Evolutionary conservation across 1,140 invertebrate genomes (phyloP).

Genomic region (Fragariocoptes setiger): DNA sequence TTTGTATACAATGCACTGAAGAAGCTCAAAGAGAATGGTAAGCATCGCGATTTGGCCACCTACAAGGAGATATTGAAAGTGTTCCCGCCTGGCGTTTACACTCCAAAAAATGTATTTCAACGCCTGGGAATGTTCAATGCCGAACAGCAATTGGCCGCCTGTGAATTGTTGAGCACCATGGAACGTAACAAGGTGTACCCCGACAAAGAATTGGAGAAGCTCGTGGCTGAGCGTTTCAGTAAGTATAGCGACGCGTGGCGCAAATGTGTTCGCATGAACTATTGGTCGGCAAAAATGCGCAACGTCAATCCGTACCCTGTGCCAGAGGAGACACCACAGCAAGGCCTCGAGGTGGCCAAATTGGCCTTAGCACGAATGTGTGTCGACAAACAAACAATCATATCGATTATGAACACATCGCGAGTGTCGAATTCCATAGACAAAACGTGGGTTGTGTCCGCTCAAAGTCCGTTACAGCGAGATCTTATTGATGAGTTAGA

Average conservation of each 20-base stretch:
- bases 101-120: conserved; percentile 45
- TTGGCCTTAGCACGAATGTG: conserved; percentile 55
- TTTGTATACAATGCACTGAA: conserved; percentile 65
- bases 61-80: conserved; percentile 69
- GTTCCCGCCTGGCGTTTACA: conserved; percentile 62
- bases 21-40: conserved; percentile 59
- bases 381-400: conserved; percentile 38
- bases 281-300: conserved; percentile 93
- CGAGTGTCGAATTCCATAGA: conserved; percentile 40
- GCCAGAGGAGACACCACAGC: conserved; percentile 34
- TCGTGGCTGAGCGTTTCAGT: conserved; percentile 55
- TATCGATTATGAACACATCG: conserved; percentile 18
- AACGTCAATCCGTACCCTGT: conserved; percentile 61
- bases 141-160: conserved; percentile 54
- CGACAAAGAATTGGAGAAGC: conserved; percentile 48
- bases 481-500: conserved; percentile 35
- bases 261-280: conserved; percentile 68
- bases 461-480: conserved; percentile 42
- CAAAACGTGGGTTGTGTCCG: conserved; percentile 73
- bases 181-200: conserved; percentile 64
- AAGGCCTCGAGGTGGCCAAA: conserved; percentile 43
- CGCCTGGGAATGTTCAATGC: conserved; percentile 65
- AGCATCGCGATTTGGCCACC: conserved; percentile 53
- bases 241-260: conserved; percentile 16
- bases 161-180: conserved; percentile 61